phyloP scores from a whole-genome alignment of 92 coral and sea anemone species.

The Nematostella vectensis region DNA sequence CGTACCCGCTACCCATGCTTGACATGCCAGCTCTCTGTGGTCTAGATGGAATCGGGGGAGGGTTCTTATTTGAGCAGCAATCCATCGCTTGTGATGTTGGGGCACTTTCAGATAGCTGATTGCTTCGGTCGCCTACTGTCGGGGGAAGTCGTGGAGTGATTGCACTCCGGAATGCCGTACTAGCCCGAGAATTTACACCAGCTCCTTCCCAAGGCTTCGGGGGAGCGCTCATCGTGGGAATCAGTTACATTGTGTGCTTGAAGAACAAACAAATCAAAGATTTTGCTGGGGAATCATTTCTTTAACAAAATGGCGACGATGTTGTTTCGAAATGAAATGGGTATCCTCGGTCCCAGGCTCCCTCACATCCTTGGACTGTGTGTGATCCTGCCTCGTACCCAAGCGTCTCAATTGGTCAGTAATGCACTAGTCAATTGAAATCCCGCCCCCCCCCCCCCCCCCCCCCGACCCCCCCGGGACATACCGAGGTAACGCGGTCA shows the following conservation, averaged over 20 bases:
- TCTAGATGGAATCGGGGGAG: slow-evolving; percentile 76
- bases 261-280: no score
- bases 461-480: no score
- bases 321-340: no score
- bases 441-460: no score
- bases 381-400: no score
- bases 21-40: slow-evolving; percentile 40
- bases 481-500: no score
- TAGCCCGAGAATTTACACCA: slow-evolving; percentile 54
- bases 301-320: no score
- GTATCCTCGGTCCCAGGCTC: no score
- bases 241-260: background rate
- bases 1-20: slow-evolving; percentile 5
- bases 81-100: slow-evolving; percentile 11
- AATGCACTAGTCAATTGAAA: no score
- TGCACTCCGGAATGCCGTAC: slow-evolving; percentile 49
- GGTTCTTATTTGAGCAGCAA: slow-evolving; percentile 22
- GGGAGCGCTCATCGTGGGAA: slow-evolving; percentile 69
- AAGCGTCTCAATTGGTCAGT: no score
- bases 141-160: slow-evolving; percentile 47
- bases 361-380: no score
- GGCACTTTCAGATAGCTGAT: slow-evolving; percentile 9
- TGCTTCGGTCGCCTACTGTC: slow-evolving; percentile 38
- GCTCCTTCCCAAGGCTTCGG: slow-evolving; percentile 93
- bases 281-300: no score